phyloP scores from a whole-genome alignment of 2,113 vertebrate species.

The Lichenostomus cassidix region DNA sequence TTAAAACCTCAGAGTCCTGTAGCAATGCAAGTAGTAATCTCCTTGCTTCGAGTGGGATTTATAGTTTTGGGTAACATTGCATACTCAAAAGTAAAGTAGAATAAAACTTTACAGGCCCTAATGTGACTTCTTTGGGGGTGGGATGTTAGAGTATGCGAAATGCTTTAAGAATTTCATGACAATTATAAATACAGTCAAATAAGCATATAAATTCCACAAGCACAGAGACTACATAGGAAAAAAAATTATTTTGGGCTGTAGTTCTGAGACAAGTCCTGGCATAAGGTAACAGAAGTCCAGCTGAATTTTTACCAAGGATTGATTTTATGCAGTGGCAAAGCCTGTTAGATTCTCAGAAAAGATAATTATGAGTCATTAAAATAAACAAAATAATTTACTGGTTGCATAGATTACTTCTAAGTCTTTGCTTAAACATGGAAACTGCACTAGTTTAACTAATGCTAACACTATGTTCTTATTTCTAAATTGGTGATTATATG shows the following conservation, averaged over 20 bases:
- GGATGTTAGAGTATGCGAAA: background rate
- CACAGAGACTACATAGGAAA: background rate
- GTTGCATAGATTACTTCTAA: background rate
- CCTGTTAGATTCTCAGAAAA: background rate
- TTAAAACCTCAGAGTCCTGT: conserved; percentile 10
- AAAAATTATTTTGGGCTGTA: background rate
- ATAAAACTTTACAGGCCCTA: background rate
- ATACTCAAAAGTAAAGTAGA: background rate
- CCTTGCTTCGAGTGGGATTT: background rate
- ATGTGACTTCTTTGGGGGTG: background rate
- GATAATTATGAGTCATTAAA: background rate
- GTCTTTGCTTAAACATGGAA: background rate
- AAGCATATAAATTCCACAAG: background rate
- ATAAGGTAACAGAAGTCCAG: background rate
- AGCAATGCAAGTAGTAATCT: background rate
- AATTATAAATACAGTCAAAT: background rate
- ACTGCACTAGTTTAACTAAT: background rate
- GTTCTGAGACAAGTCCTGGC: background rate
- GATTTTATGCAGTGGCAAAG: background rate
- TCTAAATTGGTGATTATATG: background rate
- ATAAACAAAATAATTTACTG: background rate
- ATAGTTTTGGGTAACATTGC: background rate
- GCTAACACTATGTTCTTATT: background rate
- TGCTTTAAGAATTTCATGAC: background rate
- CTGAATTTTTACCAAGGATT: background rate